Conservation (phyloP, 23 tunicate genomes). For the Halocynthia aurantium region DNA sequence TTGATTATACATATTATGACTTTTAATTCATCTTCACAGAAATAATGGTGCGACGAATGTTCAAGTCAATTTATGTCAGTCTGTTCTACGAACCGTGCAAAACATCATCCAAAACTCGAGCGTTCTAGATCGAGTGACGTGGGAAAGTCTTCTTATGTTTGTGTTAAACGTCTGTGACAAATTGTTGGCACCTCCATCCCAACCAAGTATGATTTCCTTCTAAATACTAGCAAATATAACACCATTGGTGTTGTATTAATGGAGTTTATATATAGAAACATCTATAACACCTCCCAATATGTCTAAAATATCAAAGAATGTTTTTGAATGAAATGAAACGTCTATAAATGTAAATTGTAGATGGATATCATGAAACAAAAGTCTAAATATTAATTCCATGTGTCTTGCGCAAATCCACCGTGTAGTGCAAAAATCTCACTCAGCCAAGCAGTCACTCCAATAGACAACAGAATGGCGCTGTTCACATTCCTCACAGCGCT, state of each 20-base stretch:
- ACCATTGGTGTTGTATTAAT: neutral
- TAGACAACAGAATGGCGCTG: no score
- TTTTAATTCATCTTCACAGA: constrained; percentile 24
- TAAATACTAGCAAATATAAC: neutral
- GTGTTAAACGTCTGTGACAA: constrained; percentile 63
- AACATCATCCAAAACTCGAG: constrained; percentile 36
- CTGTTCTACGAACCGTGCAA: constrained; percentile 54
- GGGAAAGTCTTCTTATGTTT: constrained; percentile 76
- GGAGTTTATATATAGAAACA: neutral
- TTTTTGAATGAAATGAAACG: no score
- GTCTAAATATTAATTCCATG: no score
- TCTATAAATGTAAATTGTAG: no score
- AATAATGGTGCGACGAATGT: constrained; percentile 27
- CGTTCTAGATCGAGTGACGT: constrained; percentile 52
- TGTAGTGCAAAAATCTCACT: no score
- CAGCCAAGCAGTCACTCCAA: no score
- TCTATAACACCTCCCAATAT: neutral
- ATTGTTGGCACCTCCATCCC: constrained; percentile 62
- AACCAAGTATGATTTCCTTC: constrained; percentile 42
- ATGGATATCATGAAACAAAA: no score
- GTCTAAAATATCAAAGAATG: no score
- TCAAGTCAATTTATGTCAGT: constrained; percentile 61
- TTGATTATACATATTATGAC: neutral
- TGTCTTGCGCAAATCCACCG: no score
- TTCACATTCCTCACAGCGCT: no score